Base-by-base conservation (phyloP, 2,888 invertebrate species). In the Campoplex nolae region DNA sequence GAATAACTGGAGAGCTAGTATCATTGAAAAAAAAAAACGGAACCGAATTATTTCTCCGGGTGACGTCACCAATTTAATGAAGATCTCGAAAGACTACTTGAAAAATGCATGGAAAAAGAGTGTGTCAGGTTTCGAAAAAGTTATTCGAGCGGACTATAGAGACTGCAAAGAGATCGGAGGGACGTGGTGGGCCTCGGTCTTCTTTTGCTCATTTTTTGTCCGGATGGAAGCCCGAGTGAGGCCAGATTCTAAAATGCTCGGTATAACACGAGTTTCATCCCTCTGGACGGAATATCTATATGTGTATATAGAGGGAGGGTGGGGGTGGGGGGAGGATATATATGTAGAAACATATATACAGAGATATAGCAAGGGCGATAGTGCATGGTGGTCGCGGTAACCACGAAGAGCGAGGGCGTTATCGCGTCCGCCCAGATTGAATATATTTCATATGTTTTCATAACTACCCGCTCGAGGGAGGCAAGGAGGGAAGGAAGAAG, bases 371-470 rank as follows among this genome's bases (percentile, higher is more conserved):
- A 51, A n/a, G 56, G 28, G 82, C 65, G 75, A 75, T 82, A 75
- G 67, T 56, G 82, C 23, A 56, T 51, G 80, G 62, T 68, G 75
- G 65, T 65, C 74, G 65, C 58, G 81, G 71, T 71, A 74, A 70
- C 28, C 42, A 77, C 70, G 65, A 75, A 80, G 45, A 42, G 68
- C 54, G 81, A 70, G 75, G 58, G 90, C 91, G 92, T 92, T 93
- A 93, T 93, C 93, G 92, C 90, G 88, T 86, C 91, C 90, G 90
- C 92, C 92, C 93, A 94, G 93, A 94, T 94, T 94, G 94, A 94
- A 94, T 94, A 94, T 94, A 94, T 94, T 94, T 94, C 94, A 94
- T 94, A 94, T 93, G 93, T 93, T 93, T 94, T 93, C 93, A 93
- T 93, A 93, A 93, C 93, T 93, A 93, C 90, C 90, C 89, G 70